Evolutionary conservation across 37 sponge, comb jelly and placozoan genomes (phyloP).

Genomic region (Ephydatia muelleri): DNA sequence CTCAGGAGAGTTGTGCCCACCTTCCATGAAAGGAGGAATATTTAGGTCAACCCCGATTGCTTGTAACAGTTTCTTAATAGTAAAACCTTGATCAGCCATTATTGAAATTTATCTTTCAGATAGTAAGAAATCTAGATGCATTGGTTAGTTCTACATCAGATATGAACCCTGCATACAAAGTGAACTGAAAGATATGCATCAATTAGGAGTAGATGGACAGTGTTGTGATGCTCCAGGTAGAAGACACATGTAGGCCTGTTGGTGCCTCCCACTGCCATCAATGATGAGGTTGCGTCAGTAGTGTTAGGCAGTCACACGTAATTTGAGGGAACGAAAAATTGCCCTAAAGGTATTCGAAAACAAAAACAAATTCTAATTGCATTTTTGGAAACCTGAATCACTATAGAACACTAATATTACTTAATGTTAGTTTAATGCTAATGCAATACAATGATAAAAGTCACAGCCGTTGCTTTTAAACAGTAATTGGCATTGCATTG

Average conservation of each 20-base stretch:
- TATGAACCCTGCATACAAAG: conserved; percentile 22
- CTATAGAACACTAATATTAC: too few species aligned
- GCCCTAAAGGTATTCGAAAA: too few species aligned
- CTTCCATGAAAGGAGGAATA: conserved; percentile 62
- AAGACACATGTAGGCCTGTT: conserved; percentile 46
- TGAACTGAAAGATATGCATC: conserved; percentile 29
- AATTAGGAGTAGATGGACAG: conserved; percentile 47
- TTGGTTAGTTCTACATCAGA: conserved; percentile 47
- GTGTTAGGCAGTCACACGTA: too few species aligned
- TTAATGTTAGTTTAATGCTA: too few species aligned
- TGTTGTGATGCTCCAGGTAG: conserved; percentile 59
- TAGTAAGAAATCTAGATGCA: conserved; percentile 17
- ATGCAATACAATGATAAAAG: too few species aligned
- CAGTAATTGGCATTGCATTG: too few species aligned
- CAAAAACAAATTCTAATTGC: too few species aligned
- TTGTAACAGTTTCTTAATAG: conserved; percentile 52
- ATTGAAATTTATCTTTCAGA: conserved; percentile 37
- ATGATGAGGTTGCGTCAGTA: too few species aligned
- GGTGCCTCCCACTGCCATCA: conserved; percentile 66
- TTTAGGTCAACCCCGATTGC: conserved; percentile 45
- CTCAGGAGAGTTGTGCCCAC: conserved; percentile 42
- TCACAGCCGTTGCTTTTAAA: too few species aligned
- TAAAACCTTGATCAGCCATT: conserved; percentile 68
- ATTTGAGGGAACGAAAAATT: too few species aligned
- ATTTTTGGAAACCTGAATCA: too few species aligned